Conservation (phyloP, 2,888 invertebrate species). For the Sacculina carcini region DNA sequence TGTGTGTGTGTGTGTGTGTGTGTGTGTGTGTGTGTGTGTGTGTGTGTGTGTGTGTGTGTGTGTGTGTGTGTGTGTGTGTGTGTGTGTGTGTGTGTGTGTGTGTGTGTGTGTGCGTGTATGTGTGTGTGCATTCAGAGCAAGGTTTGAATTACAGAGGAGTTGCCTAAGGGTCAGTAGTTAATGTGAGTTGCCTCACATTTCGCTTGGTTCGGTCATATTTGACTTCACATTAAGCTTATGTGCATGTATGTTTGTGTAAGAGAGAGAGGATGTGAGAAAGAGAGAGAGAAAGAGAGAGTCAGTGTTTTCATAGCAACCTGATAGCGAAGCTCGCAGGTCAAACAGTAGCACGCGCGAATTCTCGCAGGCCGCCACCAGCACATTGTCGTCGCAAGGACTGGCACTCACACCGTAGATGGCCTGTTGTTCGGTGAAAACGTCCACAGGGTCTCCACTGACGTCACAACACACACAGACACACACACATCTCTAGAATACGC, state of each 20-base stretch:
- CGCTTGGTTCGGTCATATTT: too few species aligned
- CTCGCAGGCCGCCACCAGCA: constrained; percentile 72
- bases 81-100: not conserved
- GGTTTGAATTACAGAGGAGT: too few species aligned
- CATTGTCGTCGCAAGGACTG: constrained; percentile 53
- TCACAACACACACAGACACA: too few species aligned
- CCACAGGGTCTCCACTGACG: constrained; percentile 33
- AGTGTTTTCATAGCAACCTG: too few species aligned
- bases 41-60: not conserved
- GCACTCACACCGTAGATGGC: constrained; percentile 72
- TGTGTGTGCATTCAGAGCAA: not conserved
- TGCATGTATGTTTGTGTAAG: too few species aligned
- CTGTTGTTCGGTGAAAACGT: constrained; percentile 55
- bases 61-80: not conserved
- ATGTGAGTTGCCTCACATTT: too few species aligned
- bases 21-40: not conserved
- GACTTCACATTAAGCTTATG: too few species aligned
- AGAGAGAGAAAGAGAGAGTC: too few species aligned
- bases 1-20: not conserved
- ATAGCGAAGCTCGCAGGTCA: constrained; percentile 33
- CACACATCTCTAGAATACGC: too few species aligned
- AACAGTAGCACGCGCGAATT: constrained; percentile 65
- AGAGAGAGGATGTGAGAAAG: too few species aligned
- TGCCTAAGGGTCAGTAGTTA: too few species aligned
- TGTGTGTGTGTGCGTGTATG: not conserved